Evolutionary conservation across 2,113 vertebrate genomes (phyloP).

Genomic region (Columba janthina): DNA sequence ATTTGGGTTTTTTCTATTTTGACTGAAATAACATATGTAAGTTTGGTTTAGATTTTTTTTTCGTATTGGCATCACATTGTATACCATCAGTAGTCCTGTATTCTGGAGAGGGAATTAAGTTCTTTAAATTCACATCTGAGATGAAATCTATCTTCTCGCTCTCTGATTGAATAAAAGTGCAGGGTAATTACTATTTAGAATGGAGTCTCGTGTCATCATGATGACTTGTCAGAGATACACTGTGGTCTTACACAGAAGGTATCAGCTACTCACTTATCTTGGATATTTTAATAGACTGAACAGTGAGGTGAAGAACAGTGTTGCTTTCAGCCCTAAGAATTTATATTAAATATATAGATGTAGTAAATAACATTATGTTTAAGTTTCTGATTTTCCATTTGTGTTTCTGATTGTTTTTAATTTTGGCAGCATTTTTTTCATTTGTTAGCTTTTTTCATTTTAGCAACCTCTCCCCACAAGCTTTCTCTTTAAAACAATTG

Average conservation of each 20-base stretch:
- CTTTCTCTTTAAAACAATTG: not conserved
- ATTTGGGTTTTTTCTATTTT: not conserved
- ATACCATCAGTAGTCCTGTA: not conserved
- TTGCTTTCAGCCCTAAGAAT: not conserved
- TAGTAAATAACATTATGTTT: not conserved
- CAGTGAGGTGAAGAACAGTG: not conserved
- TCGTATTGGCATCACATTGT: not conserved
- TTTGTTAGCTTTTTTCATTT: not conserved
- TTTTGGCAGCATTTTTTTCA: not conserved
- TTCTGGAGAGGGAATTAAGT: not conserved
- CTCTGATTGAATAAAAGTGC: not conserved
- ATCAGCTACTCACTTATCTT: not conserved
- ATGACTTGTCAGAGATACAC: slow-evolving; percentile 8
- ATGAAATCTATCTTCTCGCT: not conserved
- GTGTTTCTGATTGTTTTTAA: not conserved
- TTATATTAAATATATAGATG: not conserved
- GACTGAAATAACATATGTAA: not conserved
- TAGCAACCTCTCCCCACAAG: not conserved
- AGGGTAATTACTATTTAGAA: not conserved
- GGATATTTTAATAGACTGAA: not conserved
- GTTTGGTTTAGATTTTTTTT: not conserved
- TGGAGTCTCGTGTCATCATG: not conserved
- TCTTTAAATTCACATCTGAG: not conserved
- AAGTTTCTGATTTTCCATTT: not conserved
- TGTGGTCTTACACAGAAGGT: not conserved